Evolutionary conservation across 2,797 vertebrate species (phyloP).

Genomic region (Gouania willdenowi): DNA sequence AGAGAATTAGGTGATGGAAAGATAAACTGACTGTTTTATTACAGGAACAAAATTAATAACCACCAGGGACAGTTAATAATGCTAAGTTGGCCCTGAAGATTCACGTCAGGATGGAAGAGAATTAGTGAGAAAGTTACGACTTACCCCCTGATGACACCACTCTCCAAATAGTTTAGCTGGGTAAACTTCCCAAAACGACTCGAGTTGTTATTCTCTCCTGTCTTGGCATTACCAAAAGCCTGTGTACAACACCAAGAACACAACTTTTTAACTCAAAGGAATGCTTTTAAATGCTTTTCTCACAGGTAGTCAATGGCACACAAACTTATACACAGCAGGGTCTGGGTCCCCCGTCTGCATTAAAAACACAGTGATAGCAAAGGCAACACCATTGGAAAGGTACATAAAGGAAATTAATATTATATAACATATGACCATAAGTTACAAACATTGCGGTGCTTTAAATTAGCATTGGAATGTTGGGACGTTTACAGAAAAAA

Average conservation of each 20-base stretch:
- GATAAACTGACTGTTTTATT: neutral
- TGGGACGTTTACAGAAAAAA: no score
- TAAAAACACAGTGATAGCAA: no score
- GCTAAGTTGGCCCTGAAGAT: no score
- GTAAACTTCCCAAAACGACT: slow-evolving; percentile 97
- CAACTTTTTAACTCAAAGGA: slow-evolving; percentile 12
- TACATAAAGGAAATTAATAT: no score
- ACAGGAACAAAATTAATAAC: neutral
- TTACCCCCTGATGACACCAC: slow-evolving; percentile 91
- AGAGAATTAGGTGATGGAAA: neutral
- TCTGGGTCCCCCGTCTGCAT: no score
- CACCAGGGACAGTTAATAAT: no score
- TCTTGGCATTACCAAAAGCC: slow-evolving; percentile 96
- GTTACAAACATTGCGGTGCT: no score
- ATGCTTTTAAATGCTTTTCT: slow-evolving; percentile 5
- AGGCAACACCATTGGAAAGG: no score
- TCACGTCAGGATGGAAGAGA: no score
- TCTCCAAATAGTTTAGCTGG: slow-evolving; percentile 94
- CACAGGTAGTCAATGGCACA: slow-evolving; percentile 10
- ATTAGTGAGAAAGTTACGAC: slow-evolving; percentile 6
- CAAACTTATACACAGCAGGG: slow-evolving; percentile 9
- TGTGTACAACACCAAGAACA: slow-evolving; percentile 48
- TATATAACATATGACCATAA: no score
- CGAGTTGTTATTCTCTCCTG: slow-evolving; percentile 92
- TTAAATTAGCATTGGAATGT: no score